Conservation (phyloP, 2,113 vertebrate species). For the Lagopus muta region DNA sequence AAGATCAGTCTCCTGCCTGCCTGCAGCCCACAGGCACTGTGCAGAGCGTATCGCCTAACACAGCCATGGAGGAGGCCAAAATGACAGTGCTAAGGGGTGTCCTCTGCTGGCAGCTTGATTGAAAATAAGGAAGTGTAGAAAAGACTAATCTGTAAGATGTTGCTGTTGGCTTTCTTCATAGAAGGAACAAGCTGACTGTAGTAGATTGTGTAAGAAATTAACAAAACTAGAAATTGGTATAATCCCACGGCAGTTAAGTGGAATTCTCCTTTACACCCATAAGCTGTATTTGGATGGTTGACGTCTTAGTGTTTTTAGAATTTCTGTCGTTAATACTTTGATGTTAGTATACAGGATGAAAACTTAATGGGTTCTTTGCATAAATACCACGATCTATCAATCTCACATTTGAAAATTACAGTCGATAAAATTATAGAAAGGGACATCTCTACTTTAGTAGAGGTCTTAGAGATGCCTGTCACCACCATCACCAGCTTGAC, state of each 20-base stretch:
- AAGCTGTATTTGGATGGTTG: neutral
- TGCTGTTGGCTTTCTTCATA: neutral
- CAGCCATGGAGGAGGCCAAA: neutral
- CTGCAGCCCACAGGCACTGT: no score
- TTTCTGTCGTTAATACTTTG: neutral
- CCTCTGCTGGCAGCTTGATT: neutral
- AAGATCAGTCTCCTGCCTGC: no score
- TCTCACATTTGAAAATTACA: neutral
- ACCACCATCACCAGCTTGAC: neutral
- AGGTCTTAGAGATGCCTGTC: neutral
- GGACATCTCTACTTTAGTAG: neutral
- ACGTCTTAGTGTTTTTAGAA: neutral
- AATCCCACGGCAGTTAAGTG: neutral
- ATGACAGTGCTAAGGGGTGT: neutral
- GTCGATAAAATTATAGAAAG: neutral
- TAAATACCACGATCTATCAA: no score
- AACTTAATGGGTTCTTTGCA: neutral
- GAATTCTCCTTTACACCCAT: neutral
- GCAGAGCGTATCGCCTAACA: no score
- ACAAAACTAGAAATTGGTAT: neutral
- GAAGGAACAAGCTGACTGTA: neutral
- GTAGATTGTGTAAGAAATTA: neutral
- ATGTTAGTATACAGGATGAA: neutral
- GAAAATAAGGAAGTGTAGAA: neutral
- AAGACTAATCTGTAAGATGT: neutral